These are phyloP conservation scores for Trissolcus basalis DNA, from an alignment of 1,140 invertebrate genomes.

Conservation along the genomic window DNA sequence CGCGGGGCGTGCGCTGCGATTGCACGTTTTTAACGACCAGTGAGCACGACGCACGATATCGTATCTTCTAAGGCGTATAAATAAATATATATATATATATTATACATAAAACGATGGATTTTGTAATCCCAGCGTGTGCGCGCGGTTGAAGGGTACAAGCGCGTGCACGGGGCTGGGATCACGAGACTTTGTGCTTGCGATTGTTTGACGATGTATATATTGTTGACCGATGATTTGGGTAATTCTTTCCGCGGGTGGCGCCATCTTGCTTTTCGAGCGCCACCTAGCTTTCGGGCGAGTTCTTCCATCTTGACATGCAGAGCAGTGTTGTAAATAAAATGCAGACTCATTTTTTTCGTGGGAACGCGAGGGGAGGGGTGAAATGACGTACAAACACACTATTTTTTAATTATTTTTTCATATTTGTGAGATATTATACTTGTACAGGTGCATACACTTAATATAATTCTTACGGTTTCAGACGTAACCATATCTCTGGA, in stretches of 20 bases:
- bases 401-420: constrained; percentile 55
- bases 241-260: no score
- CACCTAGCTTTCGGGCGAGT: background rate
- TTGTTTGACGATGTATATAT: constrained; percentile 19
- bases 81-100: constrained; percentile 11
- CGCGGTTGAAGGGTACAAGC: background rate
- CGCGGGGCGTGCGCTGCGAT: constrained; percentile 51
- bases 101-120: constrained; percentile 8
- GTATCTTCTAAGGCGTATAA: constrained; percentile 24
- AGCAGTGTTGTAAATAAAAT: constrained; percentile 25
- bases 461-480: constrained; percentile 44
- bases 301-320: constrained; percentile 17
- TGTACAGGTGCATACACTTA: constrained; percentile 45
- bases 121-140: no score
- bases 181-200: background rate
- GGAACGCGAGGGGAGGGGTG: background rate
- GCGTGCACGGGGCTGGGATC: no score
- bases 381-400: constrained; percentile 43
- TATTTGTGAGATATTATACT: constrained; percentile 46
- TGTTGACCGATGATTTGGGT: constrained; percentile 14
- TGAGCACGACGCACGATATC: constrained; percentile 40
- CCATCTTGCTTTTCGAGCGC: background rate
- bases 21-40: constrained; percentile 46
- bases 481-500: constrained; percentile 27
- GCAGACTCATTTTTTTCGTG: constrained; percentile 25